A percentile compares a stretch with the other conserved stretches of the same genome.
phyloP scores from a whole-genome alignment of 2,888 invertebrate species.

The Nebria brevicollis region DNA sequence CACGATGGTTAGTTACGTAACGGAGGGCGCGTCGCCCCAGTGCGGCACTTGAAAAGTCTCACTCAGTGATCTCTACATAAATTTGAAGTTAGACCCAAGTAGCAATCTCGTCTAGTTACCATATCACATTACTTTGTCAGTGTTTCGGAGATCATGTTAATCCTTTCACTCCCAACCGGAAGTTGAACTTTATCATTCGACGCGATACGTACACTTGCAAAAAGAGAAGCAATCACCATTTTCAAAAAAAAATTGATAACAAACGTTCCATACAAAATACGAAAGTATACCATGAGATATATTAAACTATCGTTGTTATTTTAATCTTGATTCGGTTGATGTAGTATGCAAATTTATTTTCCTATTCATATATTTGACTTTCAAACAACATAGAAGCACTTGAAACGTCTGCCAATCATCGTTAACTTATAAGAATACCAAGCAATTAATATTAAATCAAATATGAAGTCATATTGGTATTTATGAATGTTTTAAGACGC shows the following conservation, averaged over 20 bases:
- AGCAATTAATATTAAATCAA: not conserved
- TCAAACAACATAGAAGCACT: not conserved
- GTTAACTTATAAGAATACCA: not conserved
- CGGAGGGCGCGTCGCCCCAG: not conserved
- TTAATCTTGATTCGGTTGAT: too few relatives aligned
- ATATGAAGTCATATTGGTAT: not conserved
- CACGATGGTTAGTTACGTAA: not conserved
- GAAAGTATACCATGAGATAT: too few relatives aligned
- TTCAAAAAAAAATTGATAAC: too few relatives aligned
- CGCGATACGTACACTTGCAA: too few relatives aligned
- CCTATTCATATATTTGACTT: not conserved
- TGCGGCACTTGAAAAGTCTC: constrained; percentile 9
- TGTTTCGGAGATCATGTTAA: constrained; percentile 22
- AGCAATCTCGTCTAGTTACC: constrained; percentile 23
- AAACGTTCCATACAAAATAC: too few relatives aligned
- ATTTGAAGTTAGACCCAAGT: constrained; percentile 6
- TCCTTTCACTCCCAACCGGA: not conserved
- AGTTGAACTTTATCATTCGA: not conserved
- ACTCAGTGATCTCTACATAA: constrained; percentile 17
- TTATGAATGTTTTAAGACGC: not conserved
- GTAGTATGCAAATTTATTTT: too few relatives aligned
- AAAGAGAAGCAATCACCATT: too few relatives aligned
- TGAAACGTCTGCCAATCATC: not conserved
- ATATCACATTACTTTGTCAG: constrained; percentile 26
- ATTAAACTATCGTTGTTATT: too few relatives aligned